Evolutionary conservation across 2,113 vertebrate species (phyloP).

Genomic region (Gyps fulvus): DNA sequence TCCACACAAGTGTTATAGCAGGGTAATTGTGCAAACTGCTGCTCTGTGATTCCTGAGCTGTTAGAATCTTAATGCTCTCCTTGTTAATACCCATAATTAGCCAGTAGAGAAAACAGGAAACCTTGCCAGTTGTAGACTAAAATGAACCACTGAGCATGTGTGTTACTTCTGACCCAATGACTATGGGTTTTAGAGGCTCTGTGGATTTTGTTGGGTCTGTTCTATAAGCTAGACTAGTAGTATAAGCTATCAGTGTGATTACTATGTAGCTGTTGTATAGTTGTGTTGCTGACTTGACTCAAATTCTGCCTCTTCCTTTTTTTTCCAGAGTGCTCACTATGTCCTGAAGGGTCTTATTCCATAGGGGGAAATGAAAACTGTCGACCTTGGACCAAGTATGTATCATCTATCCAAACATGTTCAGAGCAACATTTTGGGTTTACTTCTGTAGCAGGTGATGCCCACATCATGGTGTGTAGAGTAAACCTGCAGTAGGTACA

Average conservation of each 20-base stretch:
- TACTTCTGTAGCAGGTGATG: neutral
- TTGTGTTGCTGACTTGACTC: neutral
- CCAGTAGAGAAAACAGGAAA: neutral
- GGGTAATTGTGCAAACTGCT: neutral
- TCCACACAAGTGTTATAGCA: neutral
- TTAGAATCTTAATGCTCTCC: neutral
- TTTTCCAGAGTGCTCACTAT: slow-evolving; percentile 61
- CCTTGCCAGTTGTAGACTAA: neutral
- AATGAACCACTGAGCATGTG: neutral
- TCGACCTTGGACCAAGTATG: slow-evolving; percentile 75
- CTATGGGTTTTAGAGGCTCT: neutral
- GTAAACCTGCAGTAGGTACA: neutral
- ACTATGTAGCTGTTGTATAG: neutral
- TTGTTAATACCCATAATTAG: neutral
- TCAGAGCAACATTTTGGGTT: neutral
- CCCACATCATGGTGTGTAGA: neutral
- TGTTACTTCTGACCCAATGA: neutral
- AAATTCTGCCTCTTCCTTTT: neutral
- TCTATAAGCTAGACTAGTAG: neutral
- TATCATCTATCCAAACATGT: neutral
- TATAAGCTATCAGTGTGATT: neutral
- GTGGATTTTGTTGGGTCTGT: neutral
- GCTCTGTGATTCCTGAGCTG: neutral
- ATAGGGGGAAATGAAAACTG: slow-evolving; percentile 48
- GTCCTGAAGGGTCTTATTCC: slow-evolving; percentile 69